Evolutionary conservation across 2,797 vertebrate genomes (phyloP).

Genomic region (Knipowitschia caucasica): DNA sequence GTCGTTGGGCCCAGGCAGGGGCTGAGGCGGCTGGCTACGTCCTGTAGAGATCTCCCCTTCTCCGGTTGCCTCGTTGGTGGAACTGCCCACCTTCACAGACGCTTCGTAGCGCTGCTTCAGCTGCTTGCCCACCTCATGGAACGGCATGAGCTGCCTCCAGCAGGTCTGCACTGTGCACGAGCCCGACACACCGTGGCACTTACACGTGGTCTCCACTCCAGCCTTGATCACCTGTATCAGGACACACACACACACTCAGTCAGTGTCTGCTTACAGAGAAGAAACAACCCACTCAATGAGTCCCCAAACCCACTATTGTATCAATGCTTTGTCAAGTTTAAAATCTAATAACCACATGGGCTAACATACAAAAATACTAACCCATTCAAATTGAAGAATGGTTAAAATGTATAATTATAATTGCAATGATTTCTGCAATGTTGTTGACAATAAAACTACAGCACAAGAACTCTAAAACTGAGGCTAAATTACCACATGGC

Average conservation of each 20-base stretch:
- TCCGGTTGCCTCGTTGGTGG: slow-evolving; percentile 93
- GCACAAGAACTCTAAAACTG: slow-evolving; percentile 1
- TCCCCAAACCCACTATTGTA: too few relatives aligned
- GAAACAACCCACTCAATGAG: too few relatives aligned
- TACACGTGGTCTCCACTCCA: slow-evolving; percentile 96
- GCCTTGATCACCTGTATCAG: slow-evolving; percentile 91
- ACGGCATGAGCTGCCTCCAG: slow-evolving; percentile 95
- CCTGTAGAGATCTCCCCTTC: slow-evolving; percentile 89
- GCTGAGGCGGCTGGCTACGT: slow-evolving; percentile 66
- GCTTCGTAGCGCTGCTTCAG: slow-evolving; percentile 96
- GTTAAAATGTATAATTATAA: slow-evolving; percentile 20
- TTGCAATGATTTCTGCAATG: neutral
- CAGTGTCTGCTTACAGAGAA: too few relatives aligned
- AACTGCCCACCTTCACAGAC: slow-evolving; percentile 91
- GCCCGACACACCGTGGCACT: slow-evolving; percentile 95
- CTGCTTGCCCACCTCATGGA: slow-evolving; percentile 95
- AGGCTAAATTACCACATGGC: slow-evolving; percentile 21
- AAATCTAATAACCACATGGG: too few relatives aligned
- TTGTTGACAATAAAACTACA: slow-evolving; percentile 39
- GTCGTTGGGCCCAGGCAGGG: slow-evolving; percentile 74
- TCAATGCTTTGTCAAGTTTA: too few relatives aligned
- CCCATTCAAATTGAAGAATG: too few relatives aligned
- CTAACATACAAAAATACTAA: too few relatives aligned
- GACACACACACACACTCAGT: slow-evolving; percentile 39
- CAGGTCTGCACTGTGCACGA: slow-evolving; percentile 97